Base-by-base conservation (phyloP, 2,797 vertebrate species). In the Hozukius guyotensis region DNA sequence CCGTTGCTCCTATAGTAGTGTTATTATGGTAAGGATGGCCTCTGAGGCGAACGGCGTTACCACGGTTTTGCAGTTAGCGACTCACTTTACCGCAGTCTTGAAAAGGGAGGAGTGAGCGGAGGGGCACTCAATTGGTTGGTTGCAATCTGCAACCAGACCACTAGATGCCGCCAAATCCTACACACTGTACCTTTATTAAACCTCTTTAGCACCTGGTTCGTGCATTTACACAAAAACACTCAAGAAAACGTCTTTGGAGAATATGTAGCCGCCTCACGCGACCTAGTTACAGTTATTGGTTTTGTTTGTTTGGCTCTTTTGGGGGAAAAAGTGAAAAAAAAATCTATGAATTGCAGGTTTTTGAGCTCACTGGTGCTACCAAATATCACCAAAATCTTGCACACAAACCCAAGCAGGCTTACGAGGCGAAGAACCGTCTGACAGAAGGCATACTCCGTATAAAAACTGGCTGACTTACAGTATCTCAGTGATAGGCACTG, bases 401-500 rank as follows among this genome's bases (percentile, higher is more conserved):
- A 67, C 38, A 42, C 2, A 60, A 68, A 73, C 10, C 14, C 36
- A 56, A 72, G 20, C 9, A 9, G 34, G 13, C 18, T 66, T 9
- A 57, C n/a, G 20, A 63, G 25, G n/a, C 6, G 16, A 67, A 8
- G 29, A 57, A 72, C 1, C 3, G 5, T 76, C 24, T 59, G 25
- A 60, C 13, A 53, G 73, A 62, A 16, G 13, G 3, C 62, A 25
- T 2, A n/a, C 27, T 76, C 49, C 5, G 16, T 31, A 60, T 60
- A 5, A 77, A 27, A 71, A 59, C n/a, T n/a, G 27, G 2, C 7
- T 36, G 61, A 81, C 31, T 5, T 24, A 13, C 22, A 66, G 56
- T 31, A 34, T 76, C 75, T 52, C n/a, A 38, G 11, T 60, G 60
- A 80, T 60, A 53, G 71, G n/a, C 75, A 59, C 25, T 16, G 36